These are phyloP conservation scores for Stramonita haemastoma DNA, from an alignment of 2,888 invertebrate genomes.

Conservation along the genomic window DNA sequence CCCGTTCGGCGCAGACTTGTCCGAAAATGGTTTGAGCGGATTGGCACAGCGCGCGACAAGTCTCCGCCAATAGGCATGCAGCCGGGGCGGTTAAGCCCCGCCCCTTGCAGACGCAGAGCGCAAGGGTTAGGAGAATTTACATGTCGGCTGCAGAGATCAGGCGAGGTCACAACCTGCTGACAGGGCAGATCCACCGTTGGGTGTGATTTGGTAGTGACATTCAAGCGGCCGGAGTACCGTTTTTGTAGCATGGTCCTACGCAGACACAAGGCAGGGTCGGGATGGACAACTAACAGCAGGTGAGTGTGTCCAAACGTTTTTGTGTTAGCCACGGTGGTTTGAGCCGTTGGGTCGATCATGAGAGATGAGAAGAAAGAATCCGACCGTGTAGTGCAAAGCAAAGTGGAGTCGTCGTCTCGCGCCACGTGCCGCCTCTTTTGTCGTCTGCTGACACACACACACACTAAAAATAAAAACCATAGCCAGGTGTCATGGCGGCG, in stretches of 20 bases:
- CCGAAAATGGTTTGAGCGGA: slow-evolving; percentile 27
- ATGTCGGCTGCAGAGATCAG: slow-evolving; percentile 43
- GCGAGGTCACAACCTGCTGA: slow-evolving; percentile 44
- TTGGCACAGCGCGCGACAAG: slow-evolving; percentile 23
- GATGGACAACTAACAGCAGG: not conserved
- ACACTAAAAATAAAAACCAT: not conserved
- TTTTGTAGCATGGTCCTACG: not conserved
- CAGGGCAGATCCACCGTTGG: slow-evolving; percentile 28
- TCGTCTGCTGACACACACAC: slow-evolving; percentile 29
- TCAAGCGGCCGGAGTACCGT: slow-evolving; percentile 37
- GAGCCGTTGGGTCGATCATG: not conserved
- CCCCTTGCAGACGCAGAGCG: slow-evolving; percentile 26
- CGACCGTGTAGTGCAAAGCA: not conserved
- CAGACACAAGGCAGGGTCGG: not conserved
- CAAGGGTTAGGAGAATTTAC: slow-evolving; percentile 42
- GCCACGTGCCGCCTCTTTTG: slow-evolving; percentile 38
- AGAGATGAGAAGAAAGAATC: not conserved
- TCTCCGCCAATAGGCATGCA: slow-evolving; percentile 12
- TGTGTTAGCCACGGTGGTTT: not conserved
- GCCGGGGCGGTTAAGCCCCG: not conserved
- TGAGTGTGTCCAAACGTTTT: slow-evolving; percentile 20
- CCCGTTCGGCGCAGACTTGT: not conserved
- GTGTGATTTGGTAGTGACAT: slow-evolving; percentile 37
- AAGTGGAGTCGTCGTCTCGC: slow-evolving; percentile 13
- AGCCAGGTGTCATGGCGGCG: slow-evolving; percentile 31